phyloP scores from a whole-genome alignment of 1,140 invertebrate genomes.

The Drosophila nigromelanica region DNA sequence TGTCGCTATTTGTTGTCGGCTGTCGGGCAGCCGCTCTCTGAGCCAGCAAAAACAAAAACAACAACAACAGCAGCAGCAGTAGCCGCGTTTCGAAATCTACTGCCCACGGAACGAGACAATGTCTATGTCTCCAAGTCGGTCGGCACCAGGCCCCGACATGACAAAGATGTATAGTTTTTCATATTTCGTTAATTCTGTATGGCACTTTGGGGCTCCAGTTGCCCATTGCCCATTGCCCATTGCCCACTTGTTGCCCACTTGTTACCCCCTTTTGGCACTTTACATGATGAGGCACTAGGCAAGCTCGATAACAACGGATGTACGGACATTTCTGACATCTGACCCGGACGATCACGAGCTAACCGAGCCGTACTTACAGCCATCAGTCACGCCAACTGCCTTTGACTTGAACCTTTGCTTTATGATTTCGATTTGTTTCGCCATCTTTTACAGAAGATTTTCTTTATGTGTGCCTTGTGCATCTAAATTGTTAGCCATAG shows the following conservation, averaged over 20 bases:
- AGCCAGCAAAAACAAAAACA: constrained; percentile 15
- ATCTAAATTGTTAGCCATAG: too few relatives aligned
- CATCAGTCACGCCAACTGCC: constrained; percentile 33
- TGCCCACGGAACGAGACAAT: constrained; percentile 55
- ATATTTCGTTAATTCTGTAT: constrained; percentile 69
- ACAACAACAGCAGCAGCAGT: neutral
- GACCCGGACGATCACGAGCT: constrained; percentile 53
- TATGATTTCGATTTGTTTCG: constrained; percentile 43
- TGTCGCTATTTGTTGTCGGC: constrained; percentile 53
- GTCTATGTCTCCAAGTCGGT: constrained; percentile 65
- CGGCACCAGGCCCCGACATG: constrained; percentile 31
- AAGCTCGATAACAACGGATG: constrained; percentile 45
- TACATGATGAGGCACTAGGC: constrained; percentile 37
- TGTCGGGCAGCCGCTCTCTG: constrained; percentile 16
- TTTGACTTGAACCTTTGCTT: constrained; percentile 29
- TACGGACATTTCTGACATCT: constrained; percentile 65
- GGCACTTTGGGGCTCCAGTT: constrained; percentile 62
- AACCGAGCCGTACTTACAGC: constrained; percentile 4
- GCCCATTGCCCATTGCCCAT: constrained; percentile 44
- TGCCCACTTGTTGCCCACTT: constrained; percentile 39
- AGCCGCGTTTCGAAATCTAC: constrained; percentile 62
- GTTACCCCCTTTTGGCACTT: constrained; percentile 40
- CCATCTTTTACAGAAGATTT: constrained; percentile 36
- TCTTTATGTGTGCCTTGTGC: neutral
- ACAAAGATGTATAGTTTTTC: constrained; percentile 75